These are phyloP conservation scores for Saccopteryx leptura DNA, from an alignment of 2,113 vertebrate species.

Conservation along the genomic window DNA sequence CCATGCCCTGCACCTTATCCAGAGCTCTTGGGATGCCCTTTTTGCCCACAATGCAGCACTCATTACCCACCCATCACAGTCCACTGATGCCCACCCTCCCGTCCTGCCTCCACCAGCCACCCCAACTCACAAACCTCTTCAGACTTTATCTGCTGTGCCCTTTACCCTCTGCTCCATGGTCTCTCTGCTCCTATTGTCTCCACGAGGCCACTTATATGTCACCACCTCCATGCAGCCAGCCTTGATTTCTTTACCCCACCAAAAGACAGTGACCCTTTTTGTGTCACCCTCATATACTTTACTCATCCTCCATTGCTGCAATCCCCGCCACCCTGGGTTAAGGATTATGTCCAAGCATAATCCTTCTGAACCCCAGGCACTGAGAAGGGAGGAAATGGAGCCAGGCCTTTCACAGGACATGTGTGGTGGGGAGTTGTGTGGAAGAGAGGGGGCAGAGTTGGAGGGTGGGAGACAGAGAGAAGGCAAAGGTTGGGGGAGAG, in stretches of 20 bases:
- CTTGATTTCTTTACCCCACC: not conserved
- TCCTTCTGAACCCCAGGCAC: not conserved
- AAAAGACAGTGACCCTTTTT: not conserved
- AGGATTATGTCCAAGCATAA: not conserved
- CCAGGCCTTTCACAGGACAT: not conserved
- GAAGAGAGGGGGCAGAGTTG: not conserved
- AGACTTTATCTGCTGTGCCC: not conserved
- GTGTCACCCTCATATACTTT: rapidly evolving
- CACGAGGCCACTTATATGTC: not conserved
- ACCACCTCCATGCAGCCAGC: not conserved
- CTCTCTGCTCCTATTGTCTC: not conserved
- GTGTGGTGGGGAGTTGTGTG: not conserved
- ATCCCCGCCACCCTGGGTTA: too few relatives aligned
- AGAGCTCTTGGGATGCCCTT: not conserved
- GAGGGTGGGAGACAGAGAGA: not conserved
- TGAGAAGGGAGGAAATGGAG: not conserved
- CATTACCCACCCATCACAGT: not conserved
- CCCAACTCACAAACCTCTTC: not conserved
- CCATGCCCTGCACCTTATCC: not conserved
- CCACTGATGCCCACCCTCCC: rapidly evolving
- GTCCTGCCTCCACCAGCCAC: not conserved
- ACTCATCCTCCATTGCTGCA: not conserved
- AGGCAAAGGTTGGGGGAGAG: not conserved
- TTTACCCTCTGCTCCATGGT: not conserved
- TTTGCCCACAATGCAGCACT: not conserved